Evolutionary conservation across 2,113 vertebrate genomes (phyloP).

Genomic region (Rhinopithecus roxellana): DNA sequence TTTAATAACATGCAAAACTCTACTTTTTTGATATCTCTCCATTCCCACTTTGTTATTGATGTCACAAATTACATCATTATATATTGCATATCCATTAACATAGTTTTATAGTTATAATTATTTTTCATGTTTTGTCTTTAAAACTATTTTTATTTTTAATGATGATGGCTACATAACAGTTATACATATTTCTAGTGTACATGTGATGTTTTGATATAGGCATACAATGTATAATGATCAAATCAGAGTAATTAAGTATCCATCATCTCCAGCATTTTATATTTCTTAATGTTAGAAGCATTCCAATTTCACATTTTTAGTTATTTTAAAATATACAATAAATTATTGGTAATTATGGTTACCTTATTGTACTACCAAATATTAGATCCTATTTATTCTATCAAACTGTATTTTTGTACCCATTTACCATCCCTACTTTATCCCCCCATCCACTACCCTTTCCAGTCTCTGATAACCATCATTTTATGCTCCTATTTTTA

Average conservation of each 20-base stretch:
- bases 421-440: neutral
- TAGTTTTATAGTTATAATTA: neutral
- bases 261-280: no score
- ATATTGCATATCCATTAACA: neutral
- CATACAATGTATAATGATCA: no score
- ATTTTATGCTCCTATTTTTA: neutral
- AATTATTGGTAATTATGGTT: no score
- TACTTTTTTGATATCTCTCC: neutral
- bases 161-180: no score
- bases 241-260: no score
- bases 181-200: no score
- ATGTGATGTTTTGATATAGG: no score
- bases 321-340: no score
- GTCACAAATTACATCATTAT: neutral
- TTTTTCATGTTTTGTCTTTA: neutral
- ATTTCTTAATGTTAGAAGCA: no score
- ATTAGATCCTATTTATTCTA: neutral
- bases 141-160: no score
- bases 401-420: neutral
- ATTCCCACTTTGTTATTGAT: neutral
- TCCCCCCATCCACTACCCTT: neutral
- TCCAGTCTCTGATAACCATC: neutral
- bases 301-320: no score
- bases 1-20: neutral
- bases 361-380: no score